Conservation (phyloP, 2,113 vertebrate genomes). For the Daboia siamensis region DNA sequence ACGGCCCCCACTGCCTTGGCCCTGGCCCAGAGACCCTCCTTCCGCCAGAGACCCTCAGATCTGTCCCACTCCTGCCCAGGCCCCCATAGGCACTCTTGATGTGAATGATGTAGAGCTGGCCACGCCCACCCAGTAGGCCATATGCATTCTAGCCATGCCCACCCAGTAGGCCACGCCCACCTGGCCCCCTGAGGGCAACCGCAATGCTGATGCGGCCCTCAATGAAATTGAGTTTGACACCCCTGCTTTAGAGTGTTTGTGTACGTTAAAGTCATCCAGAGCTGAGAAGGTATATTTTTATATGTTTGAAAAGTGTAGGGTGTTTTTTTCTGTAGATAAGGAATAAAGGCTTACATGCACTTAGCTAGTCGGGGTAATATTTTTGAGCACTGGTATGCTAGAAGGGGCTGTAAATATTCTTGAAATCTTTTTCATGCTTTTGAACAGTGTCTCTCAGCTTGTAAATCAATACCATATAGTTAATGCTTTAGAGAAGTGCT, state of each 20-base stretch:
- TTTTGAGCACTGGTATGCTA: conserved; percentile 24
- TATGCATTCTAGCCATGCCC: too few relatives aligned
- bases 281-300: neutral
- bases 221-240: too few relatives aligned
- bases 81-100: too few relatives aligned
- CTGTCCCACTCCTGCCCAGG: too few relatives aligned
- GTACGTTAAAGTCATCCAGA: neutral
- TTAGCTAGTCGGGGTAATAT: conserved; percentile 60
- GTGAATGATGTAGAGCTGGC: too few relatives aligned
- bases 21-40: too few relatives aligned
- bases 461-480: neutral
- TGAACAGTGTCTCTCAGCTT: neutral
- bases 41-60: too few relatives aligned
- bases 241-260: neutral
- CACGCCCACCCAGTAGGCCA: too few relatives aligned
- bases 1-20: too few relatives aligned
- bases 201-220: too few relatives aligned
- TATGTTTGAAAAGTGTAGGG: neutral
- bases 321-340: neutral
- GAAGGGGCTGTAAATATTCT: neutral
- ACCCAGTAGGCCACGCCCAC: too few relatives aligned
- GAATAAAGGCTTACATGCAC: conserved; percentile 25
- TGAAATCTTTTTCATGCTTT: neutral
- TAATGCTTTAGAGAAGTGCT: neutral
- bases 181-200: too few relatives aligned